These are phyloP conservation scores for Phrynocephalus guinanensis DNA, from an alignment of 2,797 vertebrate species.

Conservation along the genomic window DNA sequence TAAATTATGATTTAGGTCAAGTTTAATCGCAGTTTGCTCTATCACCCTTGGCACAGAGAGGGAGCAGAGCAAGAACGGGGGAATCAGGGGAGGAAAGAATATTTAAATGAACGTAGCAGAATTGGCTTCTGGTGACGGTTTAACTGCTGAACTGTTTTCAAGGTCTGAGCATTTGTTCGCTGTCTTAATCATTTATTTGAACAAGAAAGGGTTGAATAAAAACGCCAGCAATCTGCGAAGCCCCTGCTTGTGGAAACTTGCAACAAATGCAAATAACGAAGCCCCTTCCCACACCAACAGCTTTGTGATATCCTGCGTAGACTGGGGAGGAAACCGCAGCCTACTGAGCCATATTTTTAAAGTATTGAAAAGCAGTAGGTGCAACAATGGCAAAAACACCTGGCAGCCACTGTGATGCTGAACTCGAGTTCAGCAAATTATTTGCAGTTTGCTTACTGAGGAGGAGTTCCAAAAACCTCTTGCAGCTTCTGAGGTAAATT, in stretches of 20 bases:
- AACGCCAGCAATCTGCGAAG: slow-evolving; percentile 13
- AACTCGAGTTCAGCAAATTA: slow-evolving; percentile 14
- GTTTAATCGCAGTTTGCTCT: slow-evolving; percentile 70
- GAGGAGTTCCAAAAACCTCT: not conserved
- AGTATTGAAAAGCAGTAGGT: slow-evolving; percentile 43
- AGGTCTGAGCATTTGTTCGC: slow-evolving; percentile 31
- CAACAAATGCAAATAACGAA: not conserved
- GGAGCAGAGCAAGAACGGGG: not conserved
- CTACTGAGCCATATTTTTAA: slow-evolving; percentile 30
- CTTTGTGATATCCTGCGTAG: not conserved
- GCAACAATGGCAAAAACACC: slow-evolving; percentile 17
- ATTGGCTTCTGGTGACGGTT: slow-evolving; percentile 53
- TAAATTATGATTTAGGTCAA: slow-evolving; percentile 71
- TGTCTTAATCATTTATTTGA: slow-evolving; percentile 46
- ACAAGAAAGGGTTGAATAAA: not conserved
- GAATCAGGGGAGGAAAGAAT: not conserved
- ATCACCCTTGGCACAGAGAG: slow-evolving; percentile 54
- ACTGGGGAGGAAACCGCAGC: slow-evolving; percentile 28
- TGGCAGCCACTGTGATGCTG: slow-evolving; percentile 5
- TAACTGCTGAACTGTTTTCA: slow-evolving; percentile 36
- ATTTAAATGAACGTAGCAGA: slow-evolving; percentile 59
- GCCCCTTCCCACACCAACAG: slow-evolving; percentile 44
- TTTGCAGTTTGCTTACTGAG: not conserved
- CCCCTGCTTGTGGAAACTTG: not conserved
- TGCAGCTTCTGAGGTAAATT: not conserved